Evolutionary conservation across 2,113 vertebrate genomes (phyloP).

Genomic region (Peromyscus maniculatus): DNA sequence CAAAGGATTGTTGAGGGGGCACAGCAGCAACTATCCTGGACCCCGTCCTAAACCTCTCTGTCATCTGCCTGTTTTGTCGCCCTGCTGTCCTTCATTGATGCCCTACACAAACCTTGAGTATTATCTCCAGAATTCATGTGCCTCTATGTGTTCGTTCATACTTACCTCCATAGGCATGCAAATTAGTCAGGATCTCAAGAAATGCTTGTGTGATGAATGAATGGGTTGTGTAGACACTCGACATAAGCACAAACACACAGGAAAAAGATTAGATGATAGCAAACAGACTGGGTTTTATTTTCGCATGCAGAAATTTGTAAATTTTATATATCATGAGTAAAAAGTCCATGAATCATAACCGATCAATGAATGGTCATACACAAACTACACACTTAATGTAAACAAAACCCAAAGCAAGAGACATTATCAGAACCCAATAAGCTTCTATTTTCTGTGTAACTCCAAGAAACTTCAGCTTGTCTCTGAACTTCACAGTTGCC

Average conservation of each 20-base stretch:
- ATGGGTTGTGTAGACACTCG: neutral
- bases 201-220: neutral
- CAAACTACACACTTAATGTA: neutral
- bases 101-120: neutral
- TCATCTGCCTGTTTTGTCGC: neutral
- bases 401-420: neutral
- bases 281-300: conserved; percentile 22
- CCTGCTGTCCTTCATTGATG: neutral
- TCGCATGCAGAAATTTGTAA: neutral
- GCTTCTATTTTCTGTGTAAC: neutral
- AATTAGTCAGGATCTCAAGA: neutral
- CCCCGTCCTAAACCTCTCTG: neutral
- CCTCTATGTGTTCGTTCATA: conserved; percentile 10
- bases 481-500: neutral
- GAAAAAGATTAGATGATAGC: conserved; percentile 40
- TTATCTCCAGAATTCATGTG: neutral
- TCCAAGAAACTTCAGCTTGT: neutral
- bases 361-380: neutral
- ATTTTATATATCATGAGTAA: neutral
- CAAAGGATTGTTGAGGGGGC: neutral
- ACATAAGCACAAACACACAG: neutral
- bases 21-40: neutral
- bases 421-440: neutral
- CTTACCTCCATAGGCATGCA: neutral
- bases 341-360: neutral